Evolutionary conservation across 2,113 vertebrate species (phyloP), one percentile per base, ranked within the genome.

Genomic region (cat (Felis catus)): DNA sequence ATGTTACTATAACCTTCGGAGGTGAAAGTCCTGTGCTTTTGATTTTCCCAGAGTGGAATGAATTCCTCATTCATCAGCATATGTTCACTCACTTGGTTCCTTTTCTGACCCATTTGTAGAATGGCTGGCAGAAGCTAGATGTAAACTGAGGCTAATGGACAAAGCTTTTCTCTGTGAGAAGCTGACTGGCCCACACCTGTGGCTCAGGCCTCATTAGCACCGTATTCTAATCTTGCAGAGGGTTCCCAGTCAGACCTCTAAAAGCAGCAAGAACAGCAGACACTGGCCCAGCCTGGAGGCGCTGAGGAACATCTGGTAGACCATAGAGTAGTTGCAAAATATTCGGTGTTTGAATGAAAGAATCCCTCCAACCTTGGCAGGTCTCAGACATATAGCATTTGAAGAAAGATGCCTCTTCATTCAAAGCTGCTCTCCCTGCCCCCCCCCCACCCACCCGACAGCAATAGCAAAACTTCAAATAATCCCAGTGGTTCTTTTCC

Each of bases 91-190:
- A 88, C 55, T 91, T 63, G 25, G 39, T 51, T 97, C 55, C 36
- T 29, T 83, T 94, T 91, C 51, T 45, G 79, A 74, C 53, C 63
- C 45, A 71, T 71, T 89, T 94, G 39, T 21, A 73, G 90, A 80
- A 68, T 85, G 39, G n/a, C 36, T 58, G 13, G 27, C 39, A 89
- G 95, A 85, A 8, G 41, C 19, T 82, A 70, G 33, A 61, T 82
- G 41, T 33, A 93, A 89, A 95, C n/a, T n/a, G 68, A 93, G 53
- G 73, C 73, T 45, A 51, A 93, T 88, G 48, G 89, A 97, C 89
- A 96, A 97, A 93, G 95, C 45, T 74, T 81, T 94, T 63, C 93
- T 97, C 84, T 97, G 81, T 98, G 91, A 16, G 71, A 94, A 96
- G 51, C 80, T 92, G 73, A 96, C 76, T 78, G 89, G 76, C 61